Evolutionary conservation across 2,888 invertebrate species (phyloP).

Genomic region (Drosophila greeni): DNA sequence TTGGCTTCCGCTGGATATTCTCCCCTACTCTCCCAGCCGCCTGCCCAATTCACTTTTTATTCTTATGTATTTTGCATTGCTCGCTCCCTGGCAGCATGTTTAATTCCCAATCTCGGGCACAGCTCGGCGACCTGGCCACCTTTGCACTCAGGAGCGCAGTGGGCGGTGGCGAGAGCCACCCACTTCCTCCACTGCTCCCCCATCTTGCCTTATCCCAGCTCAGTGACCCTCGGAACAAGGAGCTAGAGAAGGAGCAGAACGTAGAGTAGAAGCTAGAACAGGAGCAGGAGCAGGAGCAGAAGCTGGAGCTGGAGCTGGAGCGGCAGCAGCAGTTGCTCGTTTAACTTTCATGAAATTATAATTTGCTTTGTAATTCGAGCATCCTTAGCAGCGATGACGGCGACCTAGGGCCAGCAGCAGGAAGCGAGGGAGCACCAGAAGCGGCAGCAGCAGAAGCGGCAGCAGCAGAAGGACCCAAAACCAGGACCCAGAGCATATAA

Average conservation of each 20-base stretch:
- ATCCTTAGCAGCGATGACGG: constrained; percentile 57
- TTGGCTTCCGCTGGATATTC: constrained; percentile 55
- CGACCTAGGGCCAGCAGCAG: constrained; percentile 29
- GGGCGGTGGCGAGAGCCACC: constrained; percentile 29
- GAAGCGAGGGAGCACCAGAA: constrained; percentile 7
- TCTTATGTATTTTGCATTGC: constrained; percentile 48
- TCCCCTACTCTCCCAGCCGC: constrained; percentile 33
- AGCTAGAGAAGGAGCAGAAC: constrained; percentile 22
- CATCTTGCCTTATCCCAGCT: constrained; percentile 26
- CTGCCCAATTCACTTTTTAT: constrained; percentile 52
- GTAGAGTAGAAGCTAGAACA: constrained; percentile 25
- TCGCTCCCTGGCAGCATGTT: constrained; percentile 60
- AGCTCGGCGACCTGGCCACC: constrained; percentile 66
- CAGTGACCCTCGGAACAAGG: constrained; percentile 49
- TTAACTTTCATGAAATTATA: constrained; percentile 77
- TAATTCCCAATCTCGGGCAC: constrained; percentile 73
- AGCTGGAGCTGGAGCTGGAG: constrained; percentile 35
- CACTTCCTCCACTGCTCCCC: not conserved
- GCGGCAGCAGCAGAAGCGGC: not conserved
- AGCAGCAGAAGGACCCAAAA: constrained; percentile 13
- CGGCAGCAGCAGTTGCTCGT: constrained; percentile 64
- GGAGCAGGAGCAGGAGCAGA: constrained; percentile 33
- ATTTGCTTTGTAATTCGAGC: constrained; percentile 75
- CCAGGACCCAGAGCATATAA: constrained; percentile 50
- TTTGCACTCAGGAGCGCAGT: constrained; percentile 72